Base-by-base conservation (phyloP, 2,888 invertebrate species). In the Nemapogon koenigi region DNA sequence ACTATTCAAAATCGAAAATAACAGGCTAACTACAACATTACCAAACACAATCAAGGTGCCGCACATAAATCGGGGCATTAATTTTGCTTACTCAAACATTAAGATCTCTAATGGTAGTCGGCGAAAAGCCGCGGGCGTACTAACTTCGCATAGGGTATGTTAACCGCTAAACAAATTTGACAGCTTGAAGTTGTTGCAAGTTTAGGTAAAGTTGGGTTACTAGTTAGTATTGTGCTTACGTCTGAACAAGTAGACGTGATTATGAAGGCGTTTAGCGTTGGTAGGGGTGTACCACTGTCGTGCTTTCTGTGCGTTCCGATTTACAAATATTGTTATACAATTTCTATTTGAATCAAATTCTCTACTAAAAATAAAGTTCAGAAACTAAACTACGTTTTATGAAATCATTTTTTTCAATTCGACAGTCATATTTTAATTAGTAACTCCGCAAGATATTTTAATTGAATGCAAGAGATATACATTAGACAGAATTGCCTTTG, bases 121-220 rank as follows among this genome's bases (percentile, higher is more conserved):
- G 4, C 28, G 27, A 35, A 33, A 33, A 28, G 37, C 37, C 37
- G 37, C 28, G 14, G 37, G 37, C 28, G 37, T 28, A 27, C 16
- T 11, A 19, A 18, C 17, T 27, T 28, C 67, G n/a, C n/a, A n/a
- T n/a, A n/a, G 59, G 60, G 59, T 66, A 27, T 10, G 27, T 28
- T 37, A 57, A 66, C 75, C 73, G 64, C 76, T 76, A 71, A 75
- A 75, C 76, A 76, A 76, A 76, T 78, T 75, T 78, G 78, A 76
- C 76, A 75, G 78, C 73, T 69, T 59, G 55, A 71, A 75, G 62
- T 76, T 75, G 67, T 64, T 55, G 60, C 55, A 71, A 75, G 70
- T 29, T n/a, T 30, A 19, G 35, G 13, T 8, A 7, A 67, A 72
- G 65, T 70, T 68, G 55, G 53, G 19, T 26, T 62, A 63, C 68